Percentiles rank a stretch among this genome's conserved stretches.
Conservation (phyloP, 2,888 invertebrate species). For the Lomographa bimaculata region DNA sequence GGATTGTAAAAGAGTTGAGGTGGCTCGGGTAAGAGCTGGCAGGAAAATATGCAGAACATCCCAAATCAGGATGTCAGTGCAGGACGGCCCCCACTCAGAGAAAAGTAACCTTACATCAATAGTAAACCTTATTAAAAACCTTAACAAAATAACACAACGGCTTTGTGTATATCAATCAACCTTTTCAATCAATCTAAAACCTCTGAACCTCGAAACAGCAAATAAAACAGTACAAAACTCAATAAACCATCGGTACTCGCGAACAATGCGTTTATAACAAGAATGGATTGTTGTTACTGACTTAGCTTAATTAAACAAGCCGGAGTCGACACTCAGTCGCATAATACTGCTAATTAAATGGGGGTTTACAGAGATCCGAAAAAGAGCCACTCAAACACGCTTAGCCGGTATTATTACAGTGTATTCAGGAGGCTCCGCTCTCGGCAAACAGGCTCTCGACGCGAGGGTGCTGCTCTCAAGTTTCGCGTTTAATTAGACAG, state of each 20-base stretch:
- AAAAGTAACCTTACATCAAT: too few species aligned
- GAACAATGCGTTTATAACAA: constrained; percentile 60
- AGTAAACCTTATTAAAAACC: too few species aligned
- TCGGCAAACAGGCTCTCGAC: constrained; percentile 76
- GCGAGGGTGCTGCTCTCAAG: constrained; percentile 82
- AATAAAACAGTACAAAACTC: constrained; percentile 32
- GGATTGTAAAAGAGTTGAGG: too few species aligned
- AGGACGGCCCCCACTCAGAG: too few species aligned
- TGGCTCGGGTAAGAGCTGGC: too few species aligned
- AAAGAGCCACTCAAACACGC: constrained; percentile 83
- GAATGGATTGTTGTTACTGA: constrained; percentile 79
- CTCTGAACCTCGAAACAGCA: constrained; percentile 18
- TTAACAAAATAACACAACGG: too few species aligned
- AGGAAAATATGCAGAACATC: too few species aligned
- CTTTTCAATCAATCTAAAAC: constrained; percentile 3
- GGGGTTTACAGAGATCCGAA: constrained; percentile 81
- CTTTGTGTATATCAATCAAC: too few species aligned
- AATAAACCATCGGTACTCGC: constrained; percentile 51
- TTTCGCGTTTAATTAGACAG: constrained; percentile 84
- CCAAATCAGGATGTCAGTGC: too few species aligned
- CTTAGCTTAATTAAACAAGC: constrained; percentile 81
- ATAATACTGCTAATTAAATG: constrained; percentile 82
- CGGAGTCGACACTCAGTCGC: constrained; percentile 79
- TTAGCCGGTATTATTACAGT: constrained; percentile 83
- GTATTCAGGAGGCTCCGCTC: constrained; percentile 76